These are phyloP conservation scores for Amaurobius ferox DNA, from an alignment of 2,888 invertebrate species.

Conservation along the genomic window DNA sequence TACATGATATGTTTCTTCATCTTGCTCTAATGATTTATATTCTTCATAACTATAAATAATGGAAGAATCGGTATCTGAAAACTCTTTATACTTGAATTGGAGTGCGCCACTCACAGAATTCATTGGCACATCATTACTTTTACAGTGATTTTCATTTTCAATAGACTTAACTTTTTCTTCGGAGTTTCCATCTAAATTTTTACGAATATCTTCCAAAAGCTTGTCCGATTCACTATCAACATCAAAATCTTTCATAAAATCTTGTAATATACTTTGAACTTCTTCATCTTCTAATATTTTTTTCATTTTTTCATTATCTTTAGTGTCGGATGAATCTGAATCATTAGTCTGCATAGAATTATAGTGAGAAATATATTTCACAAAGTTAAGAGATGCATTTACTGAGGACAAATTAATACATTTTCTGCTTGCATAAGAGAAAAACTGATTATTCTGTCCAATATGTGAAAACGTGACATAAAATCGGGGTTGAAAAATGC, in stretches of 20 bases:
- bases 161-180: not conserved
- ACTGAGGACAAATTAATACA: not conserved
- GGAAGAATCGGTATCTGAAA: constrained; percentile 39
- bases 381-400: not conserved
- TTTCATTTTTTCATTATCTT: constrained; percentile 2
- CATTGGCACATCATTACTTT: not conserved
- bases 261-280: constrained; percentile 56
- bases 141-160: not conserved
- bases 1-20: constrained; percentile 28
- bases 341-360: not conserved
- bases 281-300: constrained; percentile 51
- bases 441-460: not conserved
- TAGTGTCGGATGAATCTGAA: not conserved
- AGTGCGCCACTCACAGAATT: not conserved
- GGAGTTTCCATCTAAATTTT: constrained; percentile 24
- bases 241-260: constrained; percentile 55
- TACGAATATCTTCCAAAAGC: constrained; percentile 49
- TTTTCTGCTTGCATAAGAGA: not conserved
- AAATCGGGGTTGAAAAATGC: not conserved
- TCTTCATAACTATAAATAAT: constrained; percentile 58
- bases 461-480: not conserved
- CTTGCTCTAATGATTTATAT: not conserved
- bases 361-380: not conserved
- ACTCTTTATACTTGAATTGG: constrained; percentile 29
- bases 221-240: constrained; percentile 25